Conservation (phyloP, 2,888 invertebrate species). For the Pollenia angustigena region DNA sequence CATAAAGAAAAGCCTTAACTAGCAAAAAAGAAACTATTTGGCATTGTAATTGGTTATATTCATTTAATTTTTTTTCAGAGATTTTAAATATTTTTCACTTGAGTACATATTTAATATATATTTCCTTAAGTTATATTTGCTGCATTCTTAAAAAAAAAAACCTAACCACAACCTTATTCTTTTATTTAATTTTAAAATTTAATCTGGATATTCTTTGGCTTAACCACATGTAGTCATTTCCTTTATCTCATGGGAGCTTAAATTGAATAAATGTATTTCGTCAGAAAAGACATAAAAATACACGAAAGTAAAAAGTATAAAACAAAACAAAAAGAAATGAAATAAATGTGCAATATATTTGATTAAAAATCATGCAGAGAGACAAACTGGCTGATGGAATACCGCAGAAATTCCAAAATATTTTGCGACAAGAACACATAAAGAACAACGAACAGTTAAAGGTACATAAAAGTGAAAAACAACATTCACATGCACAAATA, state of each 20-base stretch:
- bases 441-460: slow-evolving; percentile 35
- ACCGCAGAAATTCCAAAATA: slow-evolving; percentile 63
- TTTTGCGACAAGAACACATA: slow-evolving; percentile 53
- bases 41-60: too few species aligned
- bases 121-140: too few species aligned
- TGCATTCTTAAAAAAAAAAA: too few species aligned
- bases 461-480: slow-evolving; percentile 49
- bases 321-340: slow-evolving; percentile 21
- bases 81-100: too few species aligned
- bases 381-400: slow-evolving; percentile 55
- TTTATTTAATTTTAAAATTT: slow-evolving; percentile 29
- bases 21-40: too few species aligned
- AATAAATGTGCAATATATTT: slow-evolving; percentile 64
- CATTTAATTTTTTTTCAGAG: too few species aligned
- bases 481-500: slow-evolving; percentile 36
- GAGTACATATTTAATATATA: too few species aligned
- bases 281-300: slow-evolving; percentile 28
- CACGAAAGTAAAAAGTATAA: slow-evolving; percentile 13
- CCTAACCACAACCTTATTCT: background rate
- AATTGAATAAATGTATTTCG: slow-evolving; percentile 57
- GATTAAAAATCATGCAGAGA: slow-evolving; percentile 69
- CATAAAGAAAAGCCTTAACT: too few species aligned
- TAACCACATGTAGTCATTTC: slow-evolving; percentile 56
- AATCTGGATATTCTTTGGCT: slow-evolving; percentile 39
- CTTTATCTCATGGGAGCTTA: slow-evolving; percentile 50